These are phyloP conservation scores for Ceratosolen fusciceps DNA, from an alignment of 1,140 invertebrate genomes.

Conservation along the genomic window DNA sequence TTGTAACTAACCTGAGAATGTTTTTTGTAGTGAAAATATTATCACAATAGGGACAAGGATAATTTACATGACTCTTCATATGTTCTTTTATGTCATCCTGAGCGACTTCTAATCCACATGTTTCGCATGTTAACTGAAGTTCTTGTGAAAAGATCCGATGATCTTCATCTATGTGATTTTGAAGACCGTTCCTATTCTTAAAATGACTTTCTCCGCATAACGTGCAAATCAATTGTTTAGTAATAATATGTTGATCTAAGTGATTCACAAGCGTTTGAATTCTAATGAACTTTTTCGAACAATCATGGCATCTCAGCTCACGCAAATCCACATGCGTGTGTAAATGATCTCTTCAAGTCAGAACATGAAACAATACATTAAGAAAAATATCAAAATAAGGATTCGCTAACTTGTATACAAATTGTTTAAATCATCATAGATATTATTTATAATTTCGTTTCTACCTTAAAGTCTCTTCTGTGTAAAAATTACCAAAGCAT, in stretches of 20 bases:
- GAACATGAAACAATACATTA: not conserved
- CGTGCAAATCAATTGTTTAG: not conserved
- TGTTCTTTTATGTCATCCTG: slow-evolving; percentile 19
- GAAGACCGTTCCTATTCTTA: slow-evolving; percentile 18
- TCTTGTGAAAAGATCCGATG: not conserved
- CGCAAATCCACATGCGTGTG: slow-evolving; percentile 32
- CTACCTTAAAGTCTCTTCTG: slow-evolving; percentile 40
- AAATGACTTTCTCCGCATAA: slow-evolving; percentile 14
- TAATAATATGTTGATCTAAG: slow-evolving; percentile 20
- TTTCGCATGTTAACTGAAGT: not conserved
- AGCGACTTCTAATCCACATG: not conserved
- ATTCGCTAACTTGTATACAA: too few species aligned
- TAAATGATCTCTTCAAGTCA: slow-evolving; percentile 22
- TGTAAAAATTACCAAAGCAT: slow-evolving; percentile 27
- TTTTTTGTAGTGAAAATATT: slow-evolving; percentile 13
- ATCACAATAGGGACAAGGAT: slow-evolving; percentile 42
- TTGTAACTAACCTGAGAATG: slow-evolving; percentile 30
- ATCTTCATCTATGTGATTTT: slow-evolving; percentile 33
- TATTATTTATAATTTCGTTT: too few species aligned
- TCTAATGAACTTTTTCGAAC: slow-evolving; percentile 21
- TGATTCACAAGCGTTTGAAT: slow-evolving; percentile 19
- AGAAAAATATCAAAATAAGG: too few species aligned
- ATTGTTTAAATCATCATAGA: too few species aligned
- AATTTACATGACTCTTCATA: not conserved
- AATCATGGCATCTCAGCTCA: slow-evolving; percentile 28